Evolutionary conservation across 2,797 vertebrate genomes (phyloP).

Genomic region (Bradypus variegatus): DNA sequence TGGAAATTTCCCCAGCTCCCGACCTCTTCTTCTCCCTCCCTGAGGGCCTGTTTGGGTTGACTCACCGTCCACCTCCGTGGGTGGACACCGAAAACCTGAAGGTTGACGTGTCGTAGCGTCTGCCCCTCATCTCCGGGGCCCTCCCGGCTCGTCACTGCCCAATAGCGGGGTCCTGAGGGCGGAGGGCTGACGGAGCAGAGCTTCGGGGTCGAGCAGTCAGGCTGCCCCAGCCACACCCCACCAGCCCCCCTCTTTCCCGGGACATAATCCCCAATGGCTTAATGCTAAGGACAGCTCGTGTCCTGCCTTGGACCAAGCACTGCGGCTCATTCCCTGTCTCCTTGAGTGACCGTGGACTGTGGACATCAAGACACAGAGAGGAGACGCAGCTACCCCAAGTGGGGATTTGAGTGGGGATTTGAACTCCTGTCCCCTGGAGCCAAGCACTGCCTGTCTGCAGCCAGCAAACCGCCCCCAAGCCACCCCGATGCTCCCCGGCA

Average conservation of each 20-base stretch:
- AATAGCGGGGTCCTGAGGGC: too few relatives aligned
- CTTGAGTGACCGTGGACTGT: neutral
- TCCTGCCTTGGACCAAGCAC: neutral
- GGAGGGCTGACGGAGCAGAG: neutral
- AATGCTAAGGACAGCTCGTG: neutral
- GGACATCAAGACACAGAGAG: neutral
- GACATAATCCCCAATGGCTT: neutral
- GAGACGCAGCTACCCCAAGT: neutral
- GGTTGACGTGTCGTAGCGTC: neutral
- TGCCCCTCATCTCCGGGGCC: neutral
- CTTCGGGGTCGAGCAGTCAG: neutral
- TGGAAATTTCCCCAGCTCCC: neutral
- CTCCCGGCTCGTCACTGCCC: too few relatives aligned
- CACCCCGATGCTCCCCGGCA: neutral
- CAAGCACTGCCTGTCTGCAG: neutral
- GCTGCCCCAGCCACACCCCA: neutral
- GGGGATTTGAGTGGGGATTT: neutral
- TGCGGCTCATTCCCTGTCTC: neutral
- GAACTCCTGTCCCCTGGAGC: neutral
- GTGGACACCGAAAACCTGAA: neutral
- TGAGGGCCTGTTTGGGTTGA: neutral
- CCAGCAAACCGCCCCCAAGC: neutral
- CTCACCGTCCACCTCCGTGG: neutral
- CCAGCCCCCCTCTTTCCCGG: neutral
- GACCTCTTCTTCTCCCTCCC: neutral